Evolutionary conservation across 53 echinoderm and acorn worm genomes (phyloP), one percentile per base, ranked within the genome.

Genomic region (Henricia sp.): DNA sequence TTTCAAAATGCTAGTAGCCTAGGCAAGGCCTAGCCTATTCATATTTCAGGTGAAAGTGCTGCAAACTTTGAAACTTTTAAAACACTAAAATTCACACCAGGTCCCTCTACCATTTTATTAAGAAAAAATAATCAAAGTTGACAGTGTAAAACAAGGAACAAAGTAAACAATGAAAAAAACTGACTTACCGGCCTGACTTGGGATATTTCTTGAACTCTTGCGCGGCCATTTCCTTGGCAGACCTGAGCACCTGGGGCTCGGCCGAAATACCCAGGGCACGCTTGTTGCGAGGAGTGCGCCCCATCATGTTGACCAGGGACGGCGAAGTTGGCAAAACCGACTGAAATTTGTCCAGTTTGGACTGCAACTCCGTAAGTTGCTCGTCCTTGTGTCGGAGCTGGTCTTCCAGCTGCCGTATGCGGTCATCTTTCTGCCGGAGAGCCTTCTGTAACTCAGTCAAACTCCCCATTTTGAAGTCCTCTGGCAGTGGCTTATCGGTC

Each of bases 201-300:
- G 91, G 91, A 85, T 96, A 94, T 64, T 96, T 96, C 52, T 91
- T 92, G 72, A 96, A 96, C 59, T 89, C 85, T 44, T 92, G 85
- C 16, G 76, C 88, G 20, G 88, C 76, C 74, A 94, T 57, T 42
- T 96, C 97, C 93, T 90, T 82, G 37, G 90, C 90, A 34, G 93
- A 88, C 67, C 82, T 89, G 84, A 89, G 86, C 1, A 85, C 75
- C 80, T 96, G 97, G 42, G 97, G 97, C 77, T 96, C 97, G 46
- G 97, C 97, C 10, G 97, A 96, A 42, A 96, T 96, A 63, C 97
- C 97, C 55, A 93, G 66, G 50, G 92, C 97, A 43, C 97, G 41
- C 72, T 93, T 93, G 78, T 70, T 89, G 76, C 90, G 88, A 10
- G 93, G 93, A 28, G 86, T 87, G 29, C 87, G 88, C 26, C 90